Base-by-base conservation (phyloP, 35 echinoderm and acorn worm species). In the Lytechinus pictus region DNA sequence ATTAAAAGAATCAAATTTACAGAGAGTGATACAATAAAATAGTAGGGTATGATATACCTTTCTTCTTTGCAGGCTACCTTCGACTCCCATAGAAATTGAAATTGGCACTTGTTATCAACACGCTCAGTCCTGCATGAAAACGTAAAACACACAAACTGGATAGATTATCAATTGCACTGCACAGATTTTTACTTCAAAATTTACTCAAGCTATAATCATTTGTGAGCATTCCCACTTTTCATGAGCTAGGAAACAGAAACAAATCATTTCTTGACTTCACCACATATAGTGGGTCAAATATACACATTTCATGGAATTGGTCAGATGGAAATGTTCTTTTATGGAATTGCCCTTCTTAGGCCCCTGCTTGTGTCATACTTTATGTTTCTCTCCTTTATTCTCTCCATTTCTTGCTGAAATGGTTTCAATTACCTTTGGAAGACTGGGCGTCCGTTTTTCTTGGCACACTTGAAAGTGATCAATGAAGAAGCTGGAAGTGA, bases 391-490 rank as follows among this genome's bases (percentile, higher is more conserved):
- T 71, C 16, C 24, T 13, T 79, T 7, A 24, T 13, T 58, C 56
- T 58, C 56, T 58, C 0, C 0, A 14, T 88, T 9, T 88, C 86
- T 44, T 44, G 33, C 33, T 44, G 33, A 44, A 44, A 44, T 44
- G 33, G 33, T 44, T 44, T 28, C 86, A 87, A 92, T 91, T 90
- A 98, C 97, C 96, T 93, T 97, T 94, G 79, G 60, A 96, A 95
- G 14, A 86, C 90, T 14, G 96, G 97, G 89, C 9, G 56, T 28
- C 96, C 97, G 27, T 97, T 94, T 94, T 79, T 91, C 9, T 97
- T 96, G 54, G 96, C 94, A 91, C 96, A 98, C n/a, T 87, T 96
- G 86, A 97, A 97, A 10, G 93, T 95, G 57, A 98, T 96, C 51
- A 90, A 54, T 13, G 54, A 54, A 33, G 92, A 57, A 53, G 92